A percentile compares a stretch with the other conserved stretches of the same genome.
Conservation (phyloP, 1,140 invertebrate species). For the Drosophila paulistorum region DNA sequence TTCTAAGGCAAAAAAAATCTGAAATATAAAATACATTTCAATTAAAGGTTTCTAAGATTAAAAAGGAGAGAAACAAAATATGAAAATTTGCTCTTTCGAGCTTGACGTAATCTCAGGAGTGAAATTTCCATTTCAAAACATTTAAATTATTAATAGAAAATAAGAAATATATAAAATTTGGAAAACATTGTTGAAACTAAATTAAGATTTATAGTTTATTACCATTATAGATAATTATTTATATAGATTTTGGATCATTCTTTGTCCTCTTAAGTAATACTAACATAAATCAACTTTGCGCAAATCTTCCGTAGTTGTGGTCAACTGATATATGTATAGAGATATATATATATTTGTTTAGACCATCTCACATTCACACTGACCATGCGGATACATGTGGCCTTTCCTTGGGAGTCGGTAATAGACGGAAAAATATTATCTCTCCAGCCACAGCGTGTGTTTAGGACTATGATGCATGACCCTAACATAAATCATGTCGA, state of each 20-base stretch:
- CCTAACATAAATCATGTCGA: slow-evolving; percentile 66
- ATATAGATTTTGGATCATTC: not conserved
- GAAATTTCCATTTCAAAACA: no score
- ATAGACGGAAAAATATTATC: slow-evolving; percentile 30
- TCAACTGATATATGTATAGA: not conserved
- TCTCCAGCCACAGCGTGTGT: not conserved
- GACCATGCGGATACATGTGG: not conserved
- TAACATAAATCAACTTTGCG: not conserved
- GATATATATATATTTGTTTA: not conserved
- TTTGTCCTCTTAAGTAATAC: not conserved
- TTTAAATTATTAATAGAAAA: no score
- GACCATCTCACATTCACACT: not conserved
- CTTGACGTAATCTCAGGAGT: no score
- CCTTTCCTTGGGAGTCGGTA: not conserved
- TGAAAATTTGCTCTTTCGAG: no score
- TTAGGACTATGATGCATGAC: slow-evolving; percentile 62
- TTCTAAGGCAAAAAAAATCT: no score
- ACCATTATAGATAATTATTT: no score
- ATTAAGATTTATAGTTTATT: no score
- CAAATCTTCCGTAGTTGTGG: not conserved
- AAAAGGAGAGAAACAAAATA: no score
- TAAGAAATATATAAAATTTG: no score
- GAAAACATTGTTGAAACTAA: no score
- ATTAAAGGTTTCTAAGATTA: no score
- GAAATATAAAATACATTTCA: no score